Evolutionary conservation across 2,888 invertebrate genomes (phyloP).

Genomic region (Euspilapteryx auroguttella): DNA sequence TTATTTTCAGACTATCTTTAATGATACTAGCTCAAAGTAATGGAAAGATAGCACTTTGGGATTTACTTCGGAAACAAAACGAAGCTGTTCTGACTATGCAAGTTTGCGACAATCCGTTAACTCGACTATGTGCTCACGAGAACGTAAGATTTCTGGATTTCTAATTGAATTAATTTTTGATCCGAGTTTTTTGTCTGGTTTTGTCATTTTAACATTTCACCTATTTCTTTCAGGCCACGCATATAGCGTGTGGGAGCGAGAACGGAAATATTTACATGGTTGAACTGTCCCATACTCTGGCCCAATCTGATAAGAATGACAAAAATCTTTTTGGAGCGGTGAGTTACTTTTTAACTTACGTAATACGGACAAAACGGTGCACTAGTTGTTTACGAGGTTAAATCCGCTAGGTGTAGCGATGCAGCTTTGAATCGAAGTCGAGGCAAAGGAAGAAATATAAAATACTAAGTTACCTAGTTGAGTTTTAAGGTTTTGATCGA

Average conservation of each 20-base stretch:
- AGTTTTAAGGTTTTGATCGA: too few relatives aligned
- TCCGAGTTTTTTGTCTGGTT: not conserved
- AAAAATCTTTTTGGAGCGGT: too few relatives aligned
- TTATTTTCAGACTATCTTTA: constrained; percentile 72
- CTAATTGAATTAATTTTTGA: too few relatives aligned
- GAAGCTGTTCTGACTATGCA: constrained; percentile 69
- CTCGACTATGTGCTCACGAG: constrained; percentile 38
- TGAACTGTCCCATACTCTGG: constrained; percentile 72
- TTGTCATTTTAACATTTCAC: not conserved
- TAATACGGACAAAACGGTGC: constrained; percentile 35
- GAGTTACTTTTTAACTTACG: constrained; percentile 71
- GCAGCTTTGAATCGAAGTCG: too few relatives aligned
- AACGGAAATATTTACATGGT: constrained; percentile 73
- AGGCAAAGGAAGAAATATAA: too few relatives aligned
- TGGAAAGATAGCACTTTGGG: constrained; percentile 85
- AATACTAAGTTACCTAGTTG: too few relatives aligned
- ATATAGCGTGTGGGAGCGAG: constrained; percentile 73
- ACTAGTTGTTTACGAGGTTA: too few relatives aligned
- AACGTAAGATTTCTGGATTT: constrained; percentile 12
- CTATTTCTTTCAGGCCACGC: constrained; percentile 49
- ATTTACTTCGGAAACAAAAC: constrained; percentile 81
- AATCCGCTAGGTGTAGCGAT: too few relatives aligned
- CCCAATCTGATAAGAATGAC: constrained; percentile 69
- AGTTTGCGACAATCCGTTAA: constrained; percentile 46
- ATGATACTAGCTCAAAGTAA: constrained; percentile 78